Percentiles rank a stretch among this genome's conserved stretches.
phyloP scores from a whole-genome alignment of 2,113 vertebrate species.

The Mesembrinibis cayennensis region DNA sequence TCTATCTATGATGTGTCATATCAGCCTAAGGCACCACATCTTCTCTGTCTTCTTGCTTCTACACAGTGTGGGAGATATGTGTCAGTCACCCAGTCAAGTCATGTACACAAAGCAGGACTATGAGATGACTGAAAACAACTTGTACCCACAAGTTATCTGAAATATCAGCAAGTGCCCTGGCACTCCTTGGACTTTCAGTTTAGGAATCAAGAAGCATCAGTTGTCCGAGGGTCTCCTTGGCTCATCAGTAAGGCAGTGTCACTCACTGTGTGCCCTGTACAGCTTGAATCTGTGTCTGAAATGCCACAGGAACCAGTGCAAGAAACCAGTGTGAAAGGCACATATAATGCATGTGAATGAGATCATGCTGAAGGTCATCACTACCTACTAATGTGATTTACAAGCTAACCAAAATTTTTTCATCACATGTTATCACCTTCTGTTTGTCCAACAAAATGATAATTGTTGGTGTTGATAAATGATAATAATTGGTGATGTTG shows the following conservation, averaged over 20 bases:
- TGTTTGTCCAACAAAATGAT: background rate
- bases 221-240: background rate
- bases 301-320: background rate
- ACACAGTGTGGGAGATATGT: background rate
- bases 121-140: background rate
- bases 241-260: background rate
- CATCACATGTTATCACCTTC: background rate
- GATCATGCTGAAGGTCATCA: background rate
- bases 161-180: background rate
- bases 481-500: no score
- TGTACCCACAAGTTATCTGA: background rate
- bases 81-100: background rate
- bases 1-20: background rate
- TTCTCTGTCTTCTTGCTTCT: background rate
- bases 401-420: background rate
- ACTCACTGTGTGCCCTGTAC: background rate
- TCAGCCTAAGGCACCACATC: slow-evolving; percentile 16
- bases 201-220: background rate
- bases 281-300: background rate
- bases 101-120: background rate
- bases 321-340: background rate
- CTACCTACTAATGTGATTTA: background rate
- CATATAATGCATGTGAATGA: accelerated
- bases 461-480: no score
- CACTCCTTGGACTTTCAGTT: background rate